Evolutionary conservation across 2,888 invertebrate genomes (phyloP).

Genomic region (Melanchra persicariae): DNA sequence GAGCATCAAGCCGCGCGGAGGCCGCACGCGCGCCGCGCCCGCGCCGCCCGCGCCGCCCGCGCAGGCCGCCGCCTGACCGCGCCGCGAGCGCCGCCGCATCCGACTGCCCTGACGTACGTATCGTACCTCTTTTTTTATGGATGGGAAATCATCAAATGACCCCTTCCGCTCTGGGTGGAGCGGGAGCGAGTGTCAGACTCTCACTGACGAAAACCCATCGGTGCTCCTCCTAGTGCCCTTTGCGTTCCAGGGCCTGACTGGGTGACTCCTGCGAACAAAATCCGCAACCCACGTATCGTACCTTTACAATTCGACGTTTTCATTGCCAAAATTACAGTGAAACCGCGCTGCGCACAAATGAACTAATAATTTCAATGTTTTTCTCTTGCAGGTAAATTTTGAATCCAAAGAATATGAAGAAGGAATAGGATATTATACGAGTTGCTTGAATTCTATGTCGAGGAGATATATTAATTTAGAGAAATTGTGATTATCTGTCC

Average conservation of each 20-base stretch:
- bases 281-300: no score
- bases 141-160: no score
- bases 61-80: slow-evolving; percentile 70
- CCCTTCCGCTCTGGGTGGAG: no score
- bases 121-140: no score
- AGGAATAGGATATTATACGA: slow-evolving; percentile 67
- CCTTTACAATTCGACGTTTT: no score
- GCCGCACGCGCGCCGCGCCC: slow-evolving; percentile 85
- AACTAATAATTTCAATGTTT: slow-evolving; percentile 13
- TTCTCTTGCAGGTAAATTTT: slow-evolving; percentile 73
- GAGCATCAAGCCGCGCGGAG: slow-evolving; percentile 97
- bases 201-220: no score
- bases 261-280: no score
- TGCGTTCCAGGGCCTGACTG: no score
- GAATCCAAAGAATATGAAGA: slow-evolving; percentile 84
- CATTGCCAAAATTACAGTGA: background rate
- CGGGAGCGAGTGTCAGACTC: no score
- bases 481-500: slow-evolving; percentile 90
- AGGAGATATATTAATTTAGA: slow-evolving; percentile 83
- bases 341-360: background rate
- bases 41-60: slow-evolving; percentile 65
- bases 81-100: background rate
- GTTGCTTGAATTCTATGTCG: slow-evolving; percentile 74
- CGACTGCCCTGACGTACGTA: slow-evolving; percentile 20
- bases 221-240: no score